These are phyloP conservation scores for Cataglyphis cursor DNA, from an alignment of 2,888 invertebrate species.

Conservation along the genomic window DNA sequence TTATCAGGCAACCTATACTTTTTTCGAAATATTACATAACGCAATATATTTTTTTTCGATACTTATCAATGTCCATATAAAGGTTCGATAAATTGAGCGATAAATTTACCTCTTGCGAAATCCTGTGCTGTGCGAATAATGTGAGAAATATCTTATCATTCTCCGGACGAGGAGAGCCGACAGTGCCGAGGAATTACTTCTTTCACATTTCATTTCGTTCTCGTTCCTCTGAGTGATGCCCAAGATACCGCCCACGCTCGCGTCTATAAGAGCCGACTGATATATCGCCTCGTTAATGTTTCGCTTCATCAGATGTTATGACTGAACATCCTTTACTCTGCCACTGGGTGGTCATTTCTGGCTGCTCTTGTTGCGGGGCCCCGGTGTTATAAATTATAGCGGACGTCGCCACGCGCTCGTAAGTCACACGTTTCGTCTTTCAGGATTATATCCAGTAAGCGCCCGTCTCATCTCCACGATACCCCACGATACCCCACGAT, in stretches of 20 bases:
- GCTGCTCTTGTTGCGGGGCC: constrained; percentile 83
- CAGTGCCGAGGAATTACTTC: constrained; percentile 79
- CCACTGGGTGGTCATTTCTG: constrained; percentile 85
- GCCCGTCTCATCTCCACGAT: constrained; percentile 31
- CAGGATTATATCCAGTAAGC: constrained; percentile 53
- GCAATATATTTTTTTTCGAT: background rate
- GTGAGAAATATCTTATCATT: constrained; percentile 60
- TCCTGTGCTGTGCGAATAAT: constrained; percentile 54
- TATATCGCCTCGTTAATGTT: constrained; percentile 85
- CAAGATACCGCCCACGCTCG: constrained; percentile 79
- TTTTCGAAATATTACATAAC: background rate
- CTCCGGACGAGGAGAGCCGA: constrained; percentile 65
- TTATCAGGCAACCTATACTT: constrained; percentile 16
- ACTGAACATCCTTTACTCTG: constrained; percentile 84
- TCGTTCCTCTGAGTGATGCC: constrained; percentile 80
- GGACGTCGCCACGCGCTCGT: constrained; percentile 66
- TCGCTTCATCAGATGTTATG: constrained; percentile 86
- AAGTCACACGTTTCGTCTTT: constrained; percentile 72
- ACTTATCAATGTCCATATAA: constrained; percentile 15
- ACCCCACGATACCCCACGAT: constrained; percentile 32
- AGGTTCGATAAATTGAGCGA: background rate
- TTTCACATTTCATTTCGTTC: constrained; percentile 80
- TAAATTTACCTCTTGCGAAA: background rate
- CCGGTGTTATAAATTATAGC: constrained; percentile 79
- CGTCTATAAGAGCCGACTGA: constrained; percentile 78